Conservation (phyloP, 2,888 invertebrate genomes). For the Scaptomyza parva region DNA sequence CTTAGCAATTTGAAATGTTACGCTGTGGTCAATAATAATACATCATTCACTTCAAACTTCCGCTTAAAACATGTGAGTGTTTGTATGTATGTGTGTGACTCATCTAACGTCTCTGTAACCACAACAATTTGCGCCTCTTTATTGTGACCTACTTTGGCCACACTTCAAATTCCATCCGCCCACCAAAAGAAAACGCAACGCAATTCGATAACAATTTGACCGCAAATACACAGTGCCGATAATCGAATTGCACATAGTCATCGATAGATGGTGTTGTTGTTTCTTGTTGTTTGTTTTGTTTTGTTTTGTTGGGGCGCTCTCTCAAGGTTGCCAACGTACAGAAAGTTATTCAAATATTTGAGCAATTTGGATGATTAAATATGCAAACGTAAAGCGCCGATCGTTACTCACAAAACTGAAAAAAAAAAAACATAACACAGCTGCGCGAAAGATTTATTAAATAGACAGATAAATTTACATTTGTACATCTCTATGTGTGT, state of each 20-base stretch:
- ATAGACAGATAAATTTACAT: constrained; percentile 9
- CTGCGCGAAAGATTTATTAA: constrained; percentile 26
- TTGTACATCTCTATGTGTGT: background rate
- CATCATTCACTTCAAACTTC: constrained; percentile 14
- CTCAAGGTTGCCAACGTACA: constrained; percentile 59
- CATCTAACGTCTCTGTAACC: constrained; percentile 20
- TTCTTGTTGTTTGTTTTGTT: no score
- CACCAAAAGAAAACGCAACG: constrained; percentile 12
- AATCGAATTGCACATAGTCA: constrained; percentile 9
- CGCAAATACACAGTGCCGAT: constrained; percentile 14
- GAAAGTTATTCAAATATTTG: constrained; percentile 53
- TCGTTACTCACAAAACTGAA: constrained; percentile 14
- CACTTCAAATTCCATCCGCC: constrained; percentile 24
- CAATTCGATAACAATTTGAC: constrained; percentile 37
- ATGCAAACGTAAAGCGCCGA: constrained; percentile 53
- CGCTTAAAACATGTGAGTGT: background rate
- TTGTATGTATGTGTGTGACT: constrained; percentile 16
- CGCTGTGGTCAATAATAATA: constrained; percentile 15
- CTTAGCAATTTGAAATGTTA: constrained; percentile 5
- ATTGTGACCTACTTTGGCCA: constrained; percentile 40
- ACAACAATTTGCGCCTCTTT: constrained; percentile 17
- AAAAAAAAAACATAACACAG: constrained; percentile 7
- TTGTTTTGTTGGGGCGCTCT: constrained; percentile 19
- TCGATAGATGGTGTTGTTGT: constrained; percentile 27
- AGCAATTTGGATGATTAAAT: constrained; percentile 60